Base-by-base conservation (phyloP, 2,888 invertebrate species). In the Brachypalpus laphriformis region DNA sequence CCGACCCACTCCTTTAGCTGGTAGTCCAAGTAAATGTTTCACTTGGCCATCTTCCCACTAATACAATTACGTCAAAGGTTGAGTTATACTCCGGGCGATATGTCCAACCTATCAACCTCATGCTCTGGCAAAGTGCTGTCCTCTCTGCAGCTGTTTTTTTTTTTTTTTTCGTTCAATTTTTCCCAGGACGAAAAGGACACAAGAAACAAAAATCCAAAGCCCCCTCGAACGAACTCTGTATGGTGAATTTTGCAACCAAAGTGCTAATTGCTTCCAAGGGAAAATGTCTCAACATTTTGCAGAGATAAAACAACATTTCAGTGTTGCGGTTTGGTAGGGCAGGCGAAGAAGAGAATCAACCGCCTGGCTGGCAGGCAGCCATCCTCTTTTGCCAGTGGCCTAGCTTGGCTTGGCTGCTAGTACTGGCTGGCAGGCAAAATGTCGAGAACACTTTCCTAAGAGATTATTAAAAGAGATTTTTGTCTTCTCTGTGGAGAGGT, bases 261-360 rank as follows among this genome's bases (percentile, higher is more conserved):
- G 87, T 88, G 88, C 88, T 88, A 88, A 88, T 88, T 88, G 88
- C 87, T 87, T 86, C 82, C 87, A 63, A 80, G 81, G 87, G 72
- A 87, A 86, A 86, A 87, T 82, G 87, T 87, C 82, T 87, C 81
- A 72, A 86, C 87, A 75, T 77, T 87, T 87, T 76, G 82, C 70
- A 80, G 75, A 85, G 85, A 85, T 85, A 85, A 81, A 85, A 85
- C 85, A 85, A 85, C 80, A 81, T 85, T 85, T 81, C 81, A 85
- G 75, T 75, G 85, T 65, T 85, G 85, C 75, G 85, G 85, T 85
- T 75, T 68, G 42, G 11, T 40, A 28, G 37, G 47, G 57, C 2
- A 9, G 49, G 47, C 5, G 8, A 20, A 20, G 49, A 8, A 7
- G 3, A 28, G 57, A 20, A 28, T 25, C 25, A 25, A 65, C 16